These are phyloP conservation scores for Cydia fagiglandana DNA, from an alignment of 1,140 invertebrate species.

Conservation along the genomic window DNA sequence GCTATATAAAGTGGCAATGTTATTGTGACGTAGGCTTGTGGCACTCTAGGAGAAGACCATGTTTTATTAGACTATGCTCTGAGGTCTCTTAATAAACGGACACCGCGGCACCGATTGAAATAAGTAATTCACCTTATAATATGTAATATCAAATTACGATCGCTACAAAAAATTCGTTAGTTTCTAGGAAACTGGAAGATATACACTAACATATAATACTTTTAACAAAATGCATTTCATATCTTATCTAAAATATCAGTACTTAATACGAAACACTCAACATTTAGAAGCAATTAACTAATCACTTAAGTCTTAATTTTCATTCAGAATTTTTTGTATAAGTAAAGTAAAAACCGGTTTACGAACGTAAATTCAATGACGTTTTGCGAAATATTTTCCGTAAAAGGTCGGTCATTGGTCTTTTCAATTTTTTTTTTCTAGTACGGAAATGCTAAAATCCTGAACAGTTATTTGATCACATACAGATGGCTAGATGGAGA, in stretches of 20 bases:
- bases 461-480: too few relatives aligned
- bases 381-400: too few relatives aligned
- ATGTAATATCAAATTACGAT: conserved; percentile 12
- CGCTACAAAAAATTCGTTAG: conserved; percentile 24
- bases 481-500: too few relatives aligned
- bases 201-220: conserved; percentile 15
- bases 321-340: background rate
- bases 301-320: background rate
- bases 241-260: background rate
- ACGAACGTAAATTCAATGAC: too few relatives aligned
- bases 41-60: too few relatives aligned
- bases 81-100: background rate
- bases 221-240: conserved; percentile 26
- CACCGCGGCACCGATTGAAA: background rate
- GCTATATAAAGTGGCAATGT: too few relatives aligned
- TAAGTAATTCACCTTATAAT: background rate
- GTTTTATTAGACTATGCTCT: too few relatives aligned
- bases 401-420: too few relatives aligned
- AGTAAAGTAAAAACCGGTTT: too few relatives aligned
- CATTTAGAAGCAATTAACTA: conserved; percentile 5
- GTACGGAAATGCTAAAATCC: too few relatives aligned
- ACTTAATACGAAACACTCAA: conserved; percentile 25
- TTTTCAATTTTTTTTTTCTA: too few relatives aligned
- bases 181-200: conserved; percentile 17
- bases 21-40: too few relatives aligned